Evolutionary conservation across 2,113 vertebrate species (phyloP).

Genomic region (Cryptomyrus ogoouensis): DNA sequence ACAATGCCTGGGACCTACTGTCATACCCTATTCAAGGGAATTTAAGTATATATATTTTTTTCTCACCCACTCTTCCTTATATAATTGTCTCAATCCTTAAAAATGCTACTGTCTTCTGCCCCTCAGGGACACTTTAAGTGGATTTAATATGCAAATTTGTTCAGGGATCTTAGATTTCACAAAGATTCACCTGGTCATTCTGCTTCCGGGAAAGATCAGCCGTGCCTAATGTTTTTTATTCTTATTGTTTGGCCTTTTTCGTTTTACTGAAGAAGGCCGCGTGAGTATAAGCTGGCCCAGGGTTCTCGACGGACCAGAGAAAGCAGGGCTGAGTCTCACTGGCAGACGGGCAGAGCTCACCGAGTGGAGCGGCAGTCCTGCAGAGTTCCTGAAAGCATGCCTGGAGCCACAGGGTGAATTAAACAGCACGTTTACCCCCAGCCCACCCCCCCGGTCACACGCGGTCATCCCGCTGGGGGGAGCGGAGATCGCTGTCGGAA

Average conservation of each 20-base stretch:
- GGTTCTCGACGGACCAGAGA: neutral
- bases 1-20: neutral
- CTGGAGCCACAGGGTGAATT: neutral
- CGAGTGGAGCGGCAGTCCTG: neutral
- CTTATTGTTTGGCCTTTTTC: neutral
- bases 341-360: neutral
- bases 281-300: neutral
- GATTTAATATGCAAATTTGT: neutral
- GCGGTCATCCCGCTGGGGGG: neutral
- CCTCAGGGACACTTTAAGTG: neutral
- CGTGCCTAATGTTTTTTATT: neutral
- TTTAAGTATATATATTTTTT: neutral
- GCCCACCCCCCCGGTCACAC: neutral
- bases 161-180: neutral
- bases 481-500: neutral
- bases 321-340: neutral
- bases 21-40: neutral
- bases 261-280: neutral
- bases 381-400: neutral
- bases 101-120: neutral
- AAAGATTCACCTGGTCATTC: neutral
- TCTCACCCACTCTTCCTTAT: neutral
- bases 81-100: neutral
- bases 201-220: neutral
- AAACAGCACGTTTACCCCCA: conserved; percentile 4